Percentiles rank a stretch among this genome's conserved stretches.
Conservation (phyloP, 2,113 vertebrate genomes). For the Callipepla squamata region DNA sequence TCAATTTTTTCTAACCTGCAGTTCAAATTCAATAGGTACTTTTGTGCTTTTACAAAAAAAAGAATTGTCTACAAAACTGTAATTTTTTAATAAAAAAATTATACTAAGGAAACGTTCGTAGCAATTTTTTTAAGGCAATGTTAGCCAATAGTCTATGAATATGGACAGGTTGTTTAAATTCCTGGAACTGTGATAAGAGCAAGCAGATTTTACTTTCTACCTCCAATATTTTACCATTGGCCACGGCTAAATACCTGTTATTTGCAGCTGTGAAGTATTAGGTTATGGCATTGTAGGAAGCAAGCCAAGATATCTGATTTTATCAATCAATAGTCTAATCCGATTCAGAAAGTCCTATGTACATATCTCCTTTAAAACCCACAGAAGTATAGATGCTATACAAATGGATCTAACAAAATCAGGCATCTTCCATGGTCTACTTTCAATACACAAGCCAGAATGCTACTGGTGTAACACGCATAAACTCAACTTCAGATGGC, state of each 20-base stretch:
- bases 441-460: neutral
- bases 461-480: neutral
- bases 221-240: neutral
- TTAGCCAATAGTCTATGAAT: neutral
- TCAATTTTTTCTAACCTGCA: neutral
- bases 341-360: neutral
- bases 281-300: neutral
- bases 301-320: neutral
- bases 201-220: neutral
- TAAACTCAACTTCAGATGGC: neutral
- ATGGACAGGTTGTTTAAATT: neutral
- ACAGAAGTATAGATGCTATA: neutral
- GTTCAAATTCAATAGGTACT: neutral
- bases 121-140: neutral
- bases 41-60: neutral
- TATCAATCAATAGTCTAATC: neutral
- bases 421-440: neutral
- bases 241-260: neutral
- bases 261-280: neutral
- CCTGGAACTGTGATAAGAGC: neutral
- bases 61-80: neutral
- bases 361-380: neutral
- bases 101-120: neutral
- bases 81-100: neutral
- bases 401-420: neutral